Percentiles rank a stretch among this genome's conserved stretches.
Conservation (phyloP, 2,113 vertebrate genomes). For the Aramus guarauna region DNA sequence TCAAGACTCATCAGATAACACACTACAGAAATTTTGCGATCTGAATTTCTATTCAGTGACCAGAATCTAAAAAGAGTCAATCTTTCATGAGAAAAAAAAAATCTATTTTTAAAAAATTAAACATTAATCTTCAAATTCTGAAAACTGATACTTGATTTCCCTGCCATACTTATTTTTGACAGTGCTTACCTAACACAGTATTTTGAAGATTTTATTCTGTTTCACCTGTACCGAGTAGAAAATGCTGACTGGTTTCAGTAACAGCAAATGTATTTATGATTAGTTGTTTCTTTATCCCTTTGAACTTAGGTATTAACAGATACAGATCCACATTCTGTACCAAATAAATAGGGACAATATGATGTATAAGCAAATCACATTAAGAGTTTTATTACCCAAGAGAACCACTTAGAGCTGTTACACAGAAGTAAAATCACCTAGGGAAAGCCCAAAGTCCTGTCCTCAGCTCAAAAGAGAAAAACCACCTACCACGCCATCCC, state of each 20-base stretch:
- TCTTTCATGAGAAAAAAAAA: not conserved
- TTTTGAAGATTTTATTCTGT: not conserved
- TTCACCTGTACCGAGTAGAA: not conserved
- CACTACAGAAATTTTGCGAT: not conserved
- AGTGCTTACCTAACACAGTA: not conserved
- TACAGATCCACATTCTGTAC: not conserved
- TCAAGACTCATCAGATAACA: not conserved
- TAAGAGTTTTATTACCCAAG: not conserved
- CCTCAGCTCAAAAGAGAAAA: not conserved
- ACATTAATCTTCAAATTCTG: not conserved
- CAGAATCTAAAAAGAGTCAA: not conserved
- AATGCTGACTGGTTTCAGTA: not conserved
- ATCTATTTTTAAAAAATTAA: not conserved
- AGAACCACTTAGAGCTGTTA: not conserved
- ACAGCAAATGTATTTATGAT: not conserved
- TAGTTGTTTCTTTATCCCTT: not conserved
- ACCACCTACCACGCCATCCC: fast-evolving
- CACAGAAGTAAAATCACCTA: not conserved
- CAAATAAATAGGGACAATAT: not conserved
- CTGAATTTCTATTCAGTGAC: not conserved
- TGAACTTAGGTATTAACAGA: not conserved
- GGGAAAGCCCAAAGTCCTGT: not conserved
- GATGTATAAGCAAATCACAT: not conserved
- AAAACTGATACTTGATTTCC: not conserved
- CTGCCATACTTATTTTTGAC: not conserved